Evolutionary conservation across 2,797 vertebrate species (phyloP), one percentile per base, ranked within the genome.

Genomic region (Periparus ater): DNA sequence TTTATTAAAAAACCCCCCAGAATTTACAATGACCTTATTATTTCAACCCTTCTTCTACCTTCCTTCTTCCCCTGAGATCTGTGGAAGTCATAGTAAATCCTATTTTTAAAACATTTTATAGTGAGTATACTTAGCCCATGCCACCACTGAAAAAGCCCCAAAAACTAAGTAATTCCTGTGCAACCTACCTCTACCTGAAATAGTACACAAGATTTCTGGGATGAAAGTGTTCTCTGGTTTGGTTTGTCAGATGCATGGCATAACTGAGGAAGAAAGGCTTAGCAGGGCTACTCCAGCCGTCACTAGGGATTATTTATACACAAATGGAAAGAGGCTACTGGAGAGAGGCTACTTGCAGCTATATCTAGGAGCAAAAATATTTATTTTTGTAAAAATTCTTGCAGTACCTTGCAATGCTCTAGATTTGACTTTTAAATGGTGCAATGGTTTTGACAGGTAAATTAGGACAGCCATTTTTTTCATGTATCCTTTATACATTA

Each of bases 401-500:
- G n/a, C 71, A 71, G 13, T 85, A 55, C 42, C 38, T 80, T 86
- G 61, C 57, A 70, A 32, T 93, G 76, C 84, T 95, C 76, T 95
- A 74, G 44, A 63, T 95, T 93, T 95, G 87, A 94, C 89, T 96
- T 94, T 83, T 81, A 76, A 96, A 70, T n/a, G n/a, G 17, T 84
- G 29, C 61, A 86, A 26, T 93, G 68, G 16, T 91, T 97, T 97
- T 95, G 75, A 88, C 75, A 96, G 89, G 88, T 91, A 88, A 96
- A 96, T 91, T 48, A 65, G 60, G 71, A 61, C 68, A 92, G 76
- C 82, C 77, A 13, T 80, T 91, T 95, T 91, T 91, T 90, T 93
- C 61, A n/a, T 73, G 6, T 50, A 40, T 90, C 55, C 70, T 91
- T 93, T 76, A 67, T 93, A 79, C n/a, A 32, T 61, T 94, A 11